Evolutionary conservation across 2,797 vertebrate genomes (phyloP), one percentile per base, ranked within the genome.

Genomic region (Remorina albescens): DNA sequence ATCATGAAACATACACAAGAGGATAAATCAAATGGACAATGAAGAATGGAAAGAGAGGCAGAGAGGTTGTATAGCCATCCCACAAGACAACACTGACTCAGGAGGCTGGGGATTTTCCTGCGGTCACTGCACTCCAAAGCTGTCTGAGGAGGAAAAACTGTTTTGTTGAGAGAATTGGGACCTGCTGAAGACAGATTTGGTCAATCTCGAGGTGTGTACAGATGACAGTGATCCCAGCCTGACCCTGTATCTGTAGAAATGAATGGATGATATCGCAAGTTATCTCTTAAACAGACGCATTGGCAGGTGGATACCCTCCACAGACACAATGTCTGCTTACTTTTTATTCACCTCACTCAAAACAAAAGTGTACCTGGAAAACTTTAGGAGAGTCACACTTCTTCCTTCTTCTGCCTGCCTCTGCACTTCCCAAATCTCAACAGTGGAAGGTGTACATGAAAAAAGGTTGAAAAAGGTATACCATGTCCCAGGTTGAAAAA

Each of bases 211-310:
- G 4, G 13, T 19, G 59, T 66, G 53, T 50, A 47, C 47, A 55
- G 37, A 54, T 42, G 56, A 55, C 59, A 80, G 41, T 23, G 26
- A 70, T 71, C 56, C 70, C 74, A 71, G 62, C 26, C 56, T n/a
- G n/a, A n/a, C n/a, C n/a, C n/a, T n/a, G 8, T 60, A 10, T 12
- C 9, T 63, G 41, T 15, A 12, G 30, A 36, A 46, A 32, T 8
- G 0, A 65, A 9, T 65, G 16, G 15, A 28, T 16, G 11, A 28
- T 5, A 6, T 0, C 2, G 26, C 4, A 6, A 8, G 47, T 49
- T 19, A 16, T 23, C 7, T 8, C 3, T 0, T 25, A 32, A 23
- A 34, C 23, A 25, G 23, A 44, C 42, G 7, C 49, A 21, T n/a
- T 1, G 34, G 18, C 8, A 47, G 19, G 19, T n/a, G 15, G 12